phyloP scores from a whole-genome alignment of 2,113 vertebrate species.

The Caretta caretta region DNA sequence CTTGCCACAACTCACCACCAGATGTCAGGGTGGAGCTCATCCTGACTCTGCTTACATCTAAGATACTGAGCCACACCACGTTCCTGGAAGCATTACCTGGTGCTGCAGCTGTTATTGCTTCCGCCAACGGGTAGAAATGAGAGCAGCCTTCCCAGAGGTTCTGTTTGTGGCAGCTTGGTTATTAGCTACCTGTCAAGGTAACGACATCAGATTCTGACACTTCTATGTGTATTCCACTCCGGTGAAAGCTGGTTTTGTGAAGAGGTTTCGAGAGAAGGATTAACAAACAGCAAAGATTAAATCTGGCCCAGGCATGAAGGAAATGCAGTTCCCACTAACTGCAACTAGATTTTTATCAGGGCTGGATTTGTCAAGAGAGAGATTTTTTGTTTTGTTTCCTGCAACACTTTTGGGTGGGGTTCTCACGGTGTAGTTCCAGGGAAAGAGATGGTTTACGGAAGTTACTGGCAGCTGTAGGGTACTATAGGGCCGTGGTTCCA shows the following conservation, averaged over 20 bases:
- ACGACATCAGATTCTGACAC: rapidly evolving
- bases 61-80: neutral
- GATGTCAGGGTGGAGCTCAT: no score
- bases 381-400: rapidly evolving
- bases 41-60: neutral
- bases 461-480: neutral
- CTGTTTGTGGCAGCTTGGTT: neutral
- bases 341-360: rapidly evolving
- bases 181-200: neutral
- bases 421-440: rapidly evolving
- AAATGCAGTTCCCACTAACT: neutral
- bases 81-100: constrained; percentile 16
- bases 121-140: neutral
- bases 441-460: neutral
- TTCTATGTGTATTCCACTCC: rapidly evolving
- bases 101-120: neutral
- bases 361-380: neutral
- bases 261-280: neutral
- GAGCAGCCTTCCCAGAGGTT: neutral
- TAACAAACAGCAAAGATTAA: neutral
- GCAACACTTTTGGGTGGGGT: neutral
- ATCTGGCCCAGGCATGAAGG: neutral
- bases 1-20: no score
- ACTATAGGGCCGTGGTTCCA: neutral
- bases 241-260: neutral